Evolutionary conservation across 2,888 invertebrate species (phyloP).

Genomic region (Abrostola tripartita): DNA sequence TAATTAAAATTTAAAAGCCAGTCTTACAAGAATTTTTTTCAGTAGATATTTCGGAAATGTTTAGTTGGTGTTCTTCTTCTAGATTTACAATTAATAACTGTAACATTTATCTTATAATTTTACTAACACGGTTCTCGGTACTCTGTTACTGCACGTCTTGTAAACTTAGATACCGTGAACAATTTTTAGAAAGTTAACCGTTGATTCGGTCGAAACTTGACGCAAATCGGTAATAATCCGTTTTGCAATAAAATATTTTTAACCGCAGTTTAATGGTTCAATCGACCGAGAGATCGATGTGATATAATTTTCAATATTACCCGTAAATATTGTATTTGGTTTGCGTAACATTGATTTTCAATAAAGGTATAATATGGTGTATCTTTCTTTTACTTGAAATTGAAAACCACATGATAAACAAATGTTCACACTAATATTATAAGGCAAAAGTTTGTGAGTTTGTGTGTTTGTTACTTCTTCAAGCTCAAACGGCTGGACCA

Average conservation of each 20-base stretch:
- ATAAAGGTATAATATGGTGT: background rate
- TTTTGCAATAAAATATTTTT: constrained; percentile 43
- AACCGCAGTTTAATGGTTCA: constrained; percentile 41
- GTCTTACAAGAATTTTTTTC: too few species aligned
- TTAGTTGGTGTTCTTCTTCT: too few species aligned
- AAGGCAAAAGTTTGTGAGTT: too few species aligned
- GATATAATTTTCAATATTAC: constrained; percentile 14
- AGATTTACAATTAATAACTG: background rate
- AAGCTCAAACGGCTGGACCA: too few species aligned
- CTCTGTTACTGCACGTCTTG: constrained; percentile 40
- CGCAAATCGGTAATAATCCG: constrained; percentile 42
- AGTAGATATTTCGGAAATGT: too few species aligned
- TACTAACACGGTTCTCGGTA: background rate
- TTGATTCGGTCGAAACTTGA: constrained; percentile 46
- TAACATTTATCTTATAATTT: background rate
- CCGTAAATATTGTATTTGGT: background rate
- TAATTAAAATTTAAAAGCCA: too few species aligned
- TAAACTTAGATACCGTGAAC: constrained; percentile 46
- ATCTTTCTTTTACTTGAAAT: background rate
- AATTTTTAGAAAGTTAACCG: constrained; percentile 63
- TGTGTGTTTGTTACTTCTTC: too few species aligned
- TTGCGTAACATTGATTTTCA: background rate
- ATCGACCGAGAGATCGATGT: constrained; percentile 22
- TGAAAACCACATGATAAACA: too few species aligned
- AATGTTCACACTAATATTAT: too few species aligned